Evolutionary conservation across 2,888 invertebrate species (phyloP).

Genomic region (Drosophila cognata): DNA sequence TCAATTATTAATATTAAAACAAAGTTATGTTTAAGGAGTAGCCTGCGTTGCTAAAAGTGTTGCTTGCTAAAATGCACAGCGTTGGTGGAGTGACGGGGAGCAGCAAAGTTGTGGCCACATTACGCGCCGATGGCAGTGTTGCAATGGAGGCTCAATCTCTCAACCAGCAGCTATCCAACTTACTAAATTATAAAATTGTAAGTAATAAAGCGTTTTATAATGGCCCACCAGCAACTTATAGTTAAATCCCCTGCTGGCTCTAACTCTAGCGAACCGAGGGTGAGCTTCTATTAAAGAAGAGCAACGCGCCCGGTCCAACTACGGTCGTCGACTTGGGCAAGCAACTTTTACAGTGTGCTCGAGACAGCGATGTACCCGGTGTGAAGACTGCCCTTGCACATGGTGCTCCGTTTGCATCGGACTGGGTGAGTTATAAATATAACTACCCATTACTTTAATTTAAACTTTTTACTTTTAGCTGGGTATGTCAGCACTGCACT

Average conservation of each 20-base stretch:
- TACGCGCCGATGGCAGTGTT: slow-evolving; percentile 82
- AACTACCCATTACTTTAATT: not conserved
- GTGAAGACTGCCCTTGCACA: slow-evolving; percentile 92
- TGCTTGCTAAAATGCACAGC: slow-evolving; percentile 67
- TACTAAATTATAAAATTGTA: slow-evolving; percentile 82
- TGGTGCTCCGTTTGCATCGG: slow-evolving; percentile 96
- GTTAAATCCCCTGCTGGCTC: not conserved
- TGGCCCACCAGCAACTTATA: not conserved
- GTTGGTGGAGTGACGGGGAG: slow-evolving; percentile 53
- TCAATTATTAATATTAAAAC: slow-evolving; percentile 31
- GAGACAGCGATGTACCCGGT: slow-evolving; percentile 91
- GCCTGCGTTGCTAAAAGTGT: slow-evolving; percentile 47
- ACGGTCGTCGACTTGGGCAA: slow-evolving; percentile 92
- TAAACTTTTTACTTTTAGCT: slow-evolving; percentile 86
- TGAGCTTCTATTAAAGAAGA: slow-evolving; percentile 68
- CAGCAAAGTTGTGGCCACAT: slow-evolving; percentile 82
- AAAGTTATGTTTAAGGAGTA: slow-evolving; percentile 51
- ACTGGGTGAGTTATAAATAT: slow-evolving; percentile 90
- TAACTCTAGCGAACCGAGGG: slow-evolving; percentile 75
- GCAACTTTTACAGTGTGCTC: slow-evolving; percentile 91
- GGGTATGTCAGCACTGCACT: slow-evolving; percentile 95
- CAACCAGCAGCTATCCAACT: slow-evolving; percentile 70
- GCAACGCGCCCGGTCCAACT: slow-evolving; percentile 48
- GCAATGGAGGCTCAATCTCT: slow-evolving; percentile 68
- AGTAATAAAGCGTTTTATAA: slow-evolving; percentile 39